Percentiles rank a stretch among this genome's conserved stretches.
These are phyloP conservation scores for Melanotaenia boesemani DNA, from an alignment of 2,797 vertebrate species.

Conservation along the genomic window DNA sequence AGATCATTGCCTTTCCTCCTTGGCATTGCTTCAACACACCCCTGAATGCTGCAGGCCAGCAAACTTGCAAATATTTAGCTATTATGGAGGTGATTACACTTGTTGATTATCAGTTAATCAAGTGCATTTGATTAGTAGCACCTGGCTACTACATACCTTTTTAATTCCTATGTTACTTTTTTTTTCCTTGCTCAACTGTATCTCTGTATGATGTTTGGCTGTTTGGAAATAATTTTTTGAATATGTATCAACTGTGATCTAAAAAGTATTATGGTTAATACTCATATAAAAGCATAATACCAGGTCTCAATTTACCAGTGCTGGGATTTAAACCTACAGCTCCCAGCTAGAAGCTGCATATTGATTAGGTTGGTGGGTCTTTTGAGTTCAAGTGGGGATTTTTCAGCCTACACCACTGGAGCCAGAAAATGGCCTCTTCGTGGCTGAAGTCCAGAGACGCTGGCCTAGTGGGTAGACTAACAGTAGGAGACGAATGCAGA, in stretches of 20 bases:
- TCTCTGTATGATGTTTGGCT: neutral
- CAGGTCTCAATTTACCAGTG: slow-evolving; percentile 1
- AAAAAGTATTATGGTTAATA: neutral
- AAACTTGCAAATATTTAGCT: too few relatives aligned
- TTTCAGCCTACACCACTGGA: slow-evolving; percentile 58
- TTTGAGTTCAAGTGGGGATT: slow-evolving; percentile 72
- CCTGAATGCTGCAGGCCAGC: too few relatives aligned
- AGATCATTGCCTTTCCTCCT: too few relatives aligned
- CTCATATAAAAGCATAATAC: neutral
- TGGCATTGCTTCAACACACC: too few relatives aligned
- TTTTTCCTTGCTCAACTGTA: neutral
- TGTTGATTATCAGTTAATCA: too few relatives aligned
- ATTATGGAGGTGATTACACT: too few relatives aligned
- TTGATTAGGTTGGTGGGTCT: slow-evolving; percentile 44
- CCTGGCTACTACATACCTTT: too few relatives aligned
- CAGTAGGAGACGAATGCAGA: slow-evolving; percentile 62
- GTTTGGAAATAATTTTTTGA: slow-evolving; percentile 11
- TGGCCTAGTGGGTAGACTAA: slow-evolving; percentile 79
- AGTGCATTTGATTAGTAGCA: too few relatives aligned
- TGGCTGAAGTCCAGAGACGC: slow-evolving; percentile 69
- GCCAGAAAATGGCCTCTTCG: slow-evolving; percentile 74
- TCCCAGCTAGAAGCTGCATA: slow-evolving; percentile 29
- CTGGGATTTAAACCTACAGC: slow-evolving; percentile 22
- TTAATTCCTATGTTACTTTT: neutral
- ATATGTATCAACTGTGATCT: neutral